phyloP scores from a whole-genome alignment of 1,140 invertebrate genomes.

The Zaprionus ghesquierei region DNA sequence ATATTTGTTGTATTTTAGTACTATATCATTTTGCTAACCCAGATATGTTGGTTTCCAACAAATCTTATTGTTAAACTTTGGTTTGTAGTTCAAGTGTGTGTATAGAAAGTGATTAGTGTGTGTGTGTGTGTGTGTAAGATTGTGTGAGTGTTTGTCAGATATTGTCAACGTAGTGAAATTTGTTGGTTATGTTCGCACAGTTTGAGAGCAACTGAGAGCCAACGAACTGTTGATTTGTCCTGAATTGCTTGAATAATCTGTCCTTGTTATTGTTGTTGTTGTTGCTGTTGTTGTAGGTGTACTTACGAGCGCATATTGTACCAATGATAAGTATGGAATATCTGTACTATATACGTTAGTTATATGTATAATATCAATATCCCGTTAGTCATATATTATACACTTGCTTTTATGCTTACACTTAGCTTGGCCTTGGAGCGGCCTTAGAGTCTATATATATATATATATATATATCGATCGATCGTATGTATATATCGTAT shows the following conservation, averaged over 20 bases:
- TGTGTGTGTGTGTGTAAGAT: conserved; percentile 21
- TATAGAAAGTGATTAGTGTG: conserved; percentile 19
- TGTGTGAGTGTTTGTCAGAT: conserved; percentile 43
- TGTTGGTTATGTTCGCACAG: conserved; percentile 18
- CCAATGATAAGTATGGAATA: conserved; percentile 20
- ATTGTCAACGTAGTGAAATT: conserved; percentile 66
- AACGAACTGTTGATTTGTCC: conserved; percentile 63
- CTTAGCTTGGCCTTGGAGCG: conserved; percentile 5
- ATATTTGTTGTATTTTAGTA: not conserved
- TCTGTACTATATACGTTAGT: conserved; percentile 27
- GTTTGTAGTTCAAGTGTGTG: conserved; percentile 14
- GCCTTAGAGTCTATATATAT: conserved; percentile 21
- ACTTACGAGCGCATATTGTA: conserved; percentile 6
- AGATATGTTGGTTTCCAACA: conserved; percentile 68
- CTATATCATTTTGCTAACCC: conserved; percentile 17
- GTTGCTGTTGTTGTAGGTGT: not conserved
- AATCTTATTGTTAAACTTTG: conserved; percentile 15
- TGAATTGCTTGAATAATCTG: conserved; percentile 65
- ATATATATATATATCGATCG: too few relatives aligned
- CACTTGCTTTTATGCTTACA: conserved; percentile 60
- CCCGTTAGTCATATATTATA: conserved; percentile 61
- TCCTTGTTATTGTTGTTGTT: conserved; percentile 17
- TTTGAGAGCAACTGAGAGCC: not conserved
- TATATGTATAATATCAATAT: conserved; percentile 35
- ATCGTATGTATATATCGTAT: conserved; percentile 11